A percentile compares a stretch with the other conserved stretches of the same genome.
Evolutionary conservation across 2,113 vertebrate species (phyloP).

Genomic region (Meles meles): DNA sequence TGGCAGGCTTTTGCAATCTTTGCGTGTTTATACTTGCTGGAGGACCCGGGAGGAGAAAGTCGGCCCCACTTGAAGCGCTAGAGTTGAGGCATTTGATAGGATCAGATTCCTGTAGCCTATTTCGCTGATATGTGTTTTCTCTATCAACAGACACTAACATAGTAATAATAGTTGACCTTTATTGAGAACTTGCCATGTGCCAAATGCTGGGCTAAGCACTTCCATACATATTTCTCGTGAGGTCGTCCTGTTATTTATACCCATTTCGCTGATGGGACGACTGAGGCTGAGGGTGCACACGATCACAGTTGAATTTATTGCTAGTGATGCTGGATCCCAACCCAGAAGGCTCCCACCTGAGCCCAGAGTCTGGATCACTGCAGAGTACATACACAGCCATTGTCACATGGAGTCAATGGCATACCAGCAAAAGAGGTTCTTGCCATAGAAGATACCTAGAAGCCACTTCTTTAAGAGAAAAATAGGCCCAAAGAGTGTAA

Average conservation of each 20-base stretch:
- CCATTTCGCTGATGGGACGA: background rate
- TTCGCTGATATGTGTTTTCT: constrained; percentile 8
- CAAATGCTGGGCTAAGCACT: background rate
- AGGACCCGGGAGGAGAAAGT: background rate
- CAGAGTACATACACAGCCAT: background rate
- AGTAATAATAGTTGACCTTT: background rate
- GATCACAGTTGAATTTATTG: background rate
- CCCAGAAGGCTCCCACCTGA: background rate
- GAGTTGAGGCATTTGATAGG: constrained; percentile 26
- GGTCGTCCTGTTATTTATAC: background rate
- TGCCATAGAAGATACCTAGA: background rate
- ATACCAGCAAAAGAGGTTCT: background rate
- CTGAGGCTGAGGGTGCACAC: background rate
- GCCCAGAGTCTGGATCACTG: accelerated
- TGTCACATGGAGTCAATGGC: background rate
- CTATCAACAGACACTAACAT: background rate
- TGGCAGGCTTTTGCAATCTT: background rate
- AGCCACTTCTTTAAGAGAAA: background rate
- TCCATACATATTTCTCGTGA: background rate
- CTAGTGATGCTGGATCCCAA: background rate
- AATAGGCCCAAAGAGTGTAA: background rate
- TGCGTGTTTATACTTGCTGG: constrained; percentile 38
- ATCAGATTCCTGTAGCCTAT: background rate
- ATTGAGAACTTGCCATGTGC: background rate
- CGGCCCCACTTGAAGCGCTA: constrained; percentile 13